phyloP scores from a whole-genome alignment of 2,888 invertebrate genomes.

The Trissoscelio sp. region DNA sequence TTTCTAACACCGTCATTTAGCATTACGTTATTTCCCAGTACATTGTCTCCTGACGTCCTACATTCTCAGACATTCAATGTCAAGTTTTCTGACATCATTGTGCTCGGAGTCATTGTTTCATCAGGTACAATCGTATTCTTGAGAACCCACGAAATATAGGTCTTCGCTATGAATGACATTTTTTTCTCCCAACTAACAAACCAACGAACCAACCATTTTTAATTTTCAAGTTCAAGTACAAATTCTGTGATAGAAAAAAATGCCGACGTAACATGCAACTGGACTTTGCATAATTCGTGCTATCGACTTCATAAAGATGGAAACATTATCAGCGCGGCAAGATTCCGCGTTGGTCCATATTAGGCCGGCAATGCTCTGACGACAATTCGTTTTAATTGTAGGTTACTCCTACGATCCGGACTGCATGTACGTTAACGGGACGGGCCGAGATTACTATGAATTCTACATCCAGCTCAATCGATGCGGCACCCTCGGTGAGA shows the following conservation, averaged over 20 bases:
- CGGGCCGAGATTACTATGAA: constrained; percentile 95
- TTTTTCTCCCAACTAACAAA: constrained; percentile 13
- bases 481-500: constrained; percentile 95
- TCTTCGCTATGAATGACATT: constrained; percentile 34
- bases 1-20: constrained; percentile 37
- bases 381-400: constrained; percentile 82
- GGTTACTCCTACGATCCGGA: constrained; percentile 97
- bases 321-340: constrained; percentile 12
- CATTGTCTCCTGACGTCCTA: constrained; percentile 59
- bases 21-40: constrained; percentile 56
- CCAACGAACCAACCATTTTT: too few species aligned
- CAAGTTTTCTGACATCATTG: constrained; percentile 59
- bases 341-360: constrained; percentile 44
- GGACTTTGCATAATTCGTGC: constrained; percentile 22
- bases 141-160: constrained; percentile 54
- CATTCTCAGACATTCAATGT: constrained; percentile 63
- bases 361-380: constrained; percentile 56
- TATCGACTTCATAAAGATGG: constrained; percentile 19
- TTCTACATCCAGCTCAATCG: constrained; percentile 96
- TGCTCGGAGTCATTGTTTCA: constrained; percentile 60
- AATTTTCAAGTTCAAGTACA: constrained; percentile 15
- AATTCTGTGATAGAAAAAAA: background rate
- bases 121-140: constrained; percentile 45
- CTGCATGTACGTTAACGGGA: constrained; percentile 97
- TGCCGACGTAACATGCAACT: background rate